These are phyloP conservation scores for Pogonus chalceus DNA, from an alignment of 1,140 invertebrate species.

Conservation along the genomic window DNA sequence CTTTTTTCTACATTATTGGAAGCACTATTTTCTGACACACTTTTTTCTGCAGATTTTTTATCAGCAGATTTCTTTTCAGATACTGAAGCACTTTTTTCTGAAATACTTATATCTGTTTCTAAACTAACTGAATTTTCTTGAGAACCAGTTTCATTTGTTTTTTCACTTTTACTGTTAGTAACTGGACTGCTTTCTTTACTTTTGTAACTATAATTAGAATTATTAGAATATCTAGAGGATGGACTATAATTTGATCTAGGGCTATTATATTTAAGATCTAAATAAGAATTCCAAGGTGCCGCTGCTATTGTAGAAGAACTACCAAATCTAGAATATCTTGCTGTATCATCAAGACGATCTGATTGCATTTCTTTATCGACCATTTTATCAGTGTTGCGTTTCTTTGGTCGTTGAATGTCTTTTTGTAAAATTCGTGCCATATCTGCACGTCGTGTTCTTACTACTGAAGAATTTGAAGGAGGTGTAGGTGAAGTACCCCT, in stretches of 20 bases:
- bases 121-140: not conserved
- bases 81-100: not conserved
- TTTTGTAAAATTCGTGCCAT: conserved; percentile 59
- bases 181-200: not conserved
- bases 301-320: conserved; percentile 42
- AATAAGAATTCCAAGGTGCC: conserved; percentile 53
- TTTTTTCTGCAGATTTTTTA: no score
- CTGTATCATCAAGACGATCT: conserved; percentile 52
- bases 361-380: conserved; percentile 57
- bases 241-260: conserved; percentile 30
- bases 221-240: not conserved
- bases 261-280: conserved; percentile 44
- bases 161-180: conserved; percentile 17
- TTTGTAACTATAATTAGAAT: not conserved
- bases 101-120: not conserved
- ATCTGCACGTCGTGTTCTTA: conserved; percentile 54
- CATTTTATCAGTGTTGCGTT: conserved; percentile 37
- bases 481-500: conserved; percentile 66
- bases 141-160: conserved; percentile 15
- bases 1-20: conserved; percentile 14
- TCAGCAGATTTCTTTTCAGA: not conserved
- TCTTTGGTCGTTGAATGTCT: conserved; percentile 46
- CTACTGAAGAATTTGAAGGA: conserved; percentile 42
- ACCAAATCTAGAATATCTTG: conserved; percentile 48
- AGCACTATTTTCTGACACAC: not conserved